Evolutionary conservation across 1,140 invertebrate genomes (phyloP), one percentile per base, ranked within the genome.

Genomic region (Leptopilina boulardi): DNA sequence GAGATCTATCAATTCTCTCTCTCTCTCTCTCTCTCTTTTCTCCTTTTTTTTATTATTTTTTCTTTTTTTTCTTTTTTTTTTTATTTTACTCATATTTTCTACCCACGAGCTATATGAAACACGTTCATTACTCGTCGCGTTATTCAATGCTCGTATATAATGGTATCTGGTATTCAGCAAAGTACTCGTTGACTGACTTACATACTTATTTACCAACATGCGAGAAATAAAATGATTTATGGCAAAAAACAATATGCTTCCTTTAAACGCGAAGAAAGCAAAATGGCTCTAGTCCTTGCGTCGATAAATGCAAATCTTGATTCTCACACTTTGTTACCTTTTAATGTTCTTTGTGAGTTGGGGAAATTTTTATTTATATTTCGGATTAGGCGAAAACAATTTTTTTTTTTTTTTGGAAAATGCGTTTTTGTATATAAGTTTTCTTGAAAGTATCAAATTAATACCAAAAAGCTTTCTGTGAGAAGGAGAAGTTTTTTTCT

Each of bases 91-190:
- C 15, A 11, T 74, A 47, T 59, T 66, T 47, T 54, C 54, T 51
- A 47, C 34, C 77, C 75, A 70, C 77, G 77, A 79, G 59, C 66
- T 51, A 76, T 71, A 26, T 70, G 74, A 42, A 71, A 73, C 71
- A 26, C 71, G 71, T 47, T 47, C 56, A 59, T 59, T 59, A 59
- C 56, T 59, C 56, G 23, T 66, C 56, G 56, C 21, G 56, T 66
- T 66, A 66, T 66, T 66, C 56, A 66, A 66, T 66, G 56, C 56
- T 26, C 23, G 56, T 26, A 23, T 15, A 66, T 23, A 66, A 51
- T 51, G 47, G 19, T 66, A 66, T 66, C 56, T 66, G 15, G 19
- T 30, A 66, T 66, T 66, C 56, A 26, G 56, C 23, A 30, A 66
- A 66, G 56, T 30, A 30, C 21, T 66, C 23, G 11, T 66, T 73